phyloP scores from a whole-genome alignment of 1,140 invertebrate genomes.

The Oscheius sp. region DNA sequence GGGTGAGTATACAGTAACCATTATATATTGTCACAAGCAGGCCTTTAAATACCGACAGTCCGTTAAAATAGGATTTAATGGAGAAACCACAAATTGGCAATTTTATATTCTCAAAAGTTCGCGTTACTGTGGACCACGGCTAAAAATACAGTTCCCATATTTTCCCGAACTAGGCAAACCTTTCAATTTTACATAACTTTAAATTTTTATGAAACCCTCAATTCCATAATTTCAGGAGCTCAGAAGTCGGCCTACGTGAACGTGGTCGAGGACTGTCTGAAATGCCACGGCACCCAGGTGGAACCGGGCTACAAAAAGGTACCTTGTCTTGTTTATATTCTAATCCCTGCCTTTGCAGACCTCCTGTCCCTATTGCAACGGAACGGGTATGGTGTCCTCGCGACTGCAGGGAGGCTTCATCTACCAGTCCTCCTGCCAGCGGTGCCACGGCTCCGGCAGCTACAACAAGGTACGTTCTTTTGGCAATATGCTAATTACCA shows the following conservation, averaged over 20 bases:
- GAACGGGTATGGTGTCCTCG: constrained; percentile 71
- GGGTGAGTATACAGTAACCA: constrained; percentile 66
- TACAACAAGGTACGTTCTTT: constrained; percentile 71
- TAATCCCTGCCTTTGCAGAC: constrained; percentile 47
- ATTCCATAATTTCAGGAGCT: constrained; percentile 16
- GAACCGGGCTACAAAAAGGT: constrained; percentile 83
- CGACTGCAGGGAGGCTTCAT: constrained; percentile 78
- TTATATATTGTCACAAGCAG: too few species aligned
- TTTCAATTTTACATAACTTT: too few species aligned
- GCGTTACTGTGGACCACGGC: too few species aligned
- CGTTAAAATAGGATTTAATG: too few species aligned
- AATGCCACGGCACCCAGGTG: constrained; percentile 78
- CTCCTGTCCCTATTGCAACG: constrained; percentile 84
- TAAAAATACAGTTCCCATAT: too few species aligned
- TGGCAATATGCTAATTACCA: too few species aligned
- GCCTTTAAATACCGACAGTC: too few species aligned
- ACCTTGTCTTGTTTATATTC: constrained; percentile 54
- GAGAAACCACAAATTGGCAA: too few species aligned
- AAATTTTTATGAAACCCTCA: too few species aligned
- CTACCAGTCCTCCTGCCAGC: constrained; percentile 90
- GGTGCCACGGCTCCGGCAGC: constrained; percentile 82
- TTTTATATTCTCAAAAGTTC: too few species aligned
- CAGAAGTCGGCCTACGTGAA: constrained; percentile 68
- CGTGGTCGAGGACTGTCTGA: constrained; percentile 84
- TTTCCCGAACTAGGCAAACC: too few species aligned